These are phyloP conservation scores for Prionace glauca DNA, from an alignment of 2,797 vertebrate genomes.

Conservation along the genomic window DNA sequence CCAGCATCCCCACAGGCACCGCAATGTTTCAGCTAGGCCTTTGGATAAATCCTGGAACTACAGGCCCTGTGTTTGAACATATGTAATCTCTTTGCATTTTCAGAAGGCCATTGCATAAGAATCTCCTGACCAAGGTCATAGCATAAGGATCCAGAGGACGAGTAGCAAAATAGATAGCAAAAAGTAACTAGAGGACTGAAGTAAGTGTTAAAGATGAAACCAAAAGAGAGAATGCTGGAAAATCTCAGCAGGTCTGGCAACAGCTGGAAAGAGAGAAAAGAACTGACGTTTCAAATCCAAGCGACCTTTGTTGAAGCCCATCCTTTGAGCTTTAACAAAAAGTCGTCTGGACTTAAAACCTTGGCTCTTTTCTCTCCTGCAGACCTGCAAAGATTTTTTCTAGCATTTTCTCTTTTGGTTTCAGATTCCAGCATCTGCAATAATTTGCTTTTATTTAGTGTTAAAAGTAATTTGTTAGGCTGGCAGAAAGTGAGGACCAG, in stretches of 20 bases:
- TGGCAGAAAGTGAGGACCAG: not conserved
- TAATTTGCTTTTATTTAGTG: no score
- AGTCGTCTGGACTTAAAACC: no score
- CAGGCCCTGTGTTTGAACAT: not conserved
- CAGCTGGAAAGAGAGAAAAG: no score
- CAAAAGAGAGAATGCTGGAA: no score
- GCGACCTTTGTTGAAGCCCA: no score
- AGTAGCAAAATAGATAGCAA: not conserved
- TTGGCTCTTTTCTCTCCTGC: no score
- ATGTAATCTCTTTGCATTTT: not conserved
- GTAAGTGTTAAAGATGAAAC: not conserved
- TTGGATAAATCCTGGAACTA: not conserved
- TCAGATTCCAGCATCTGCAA: no score
- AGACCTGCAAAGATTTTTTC: no score
- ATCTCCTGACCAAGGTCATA: not conserved
- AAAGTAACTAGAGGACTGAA: not conserved
- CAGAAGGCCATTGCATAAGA: not conserved
- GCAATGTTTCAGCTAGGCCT: not conserved
- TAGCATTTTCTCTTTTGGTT: no score
- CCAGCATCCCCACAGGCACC: not conserved
- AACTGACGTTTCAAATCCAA: no score
- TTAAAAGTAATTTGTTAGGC: not conserved
- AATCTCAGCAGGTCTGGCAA: no score
- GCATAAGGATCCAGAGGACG: not conserved
- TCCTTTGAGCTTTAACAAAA: no score